phyloP scores from a whole-genome alignment of 1,140 invertebrate genomes.

The Drosophila watanabei region DNA sequence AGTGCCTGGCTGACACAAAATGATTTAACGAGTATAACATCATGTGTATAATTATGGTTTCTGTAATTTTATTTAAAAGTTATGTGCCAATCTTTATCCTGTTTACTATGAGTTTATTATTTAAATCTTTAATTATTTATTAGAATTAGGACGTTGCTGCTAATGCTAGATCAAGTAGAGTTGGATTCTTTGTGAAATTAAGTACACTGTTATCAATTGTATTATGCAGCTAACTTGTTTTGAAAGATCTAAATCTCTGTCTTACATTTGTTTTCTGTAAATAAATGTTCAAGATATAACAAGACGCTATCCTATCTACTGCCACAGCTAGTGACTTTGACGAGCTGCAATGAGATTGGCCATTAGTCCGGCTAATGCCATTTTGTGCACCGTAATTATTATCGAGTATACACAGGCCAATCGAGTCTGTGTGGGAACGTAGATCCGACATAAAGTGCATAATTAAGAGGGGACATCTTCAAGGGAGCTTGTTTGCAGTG shows the following conservation, averaged over 20 bases:
- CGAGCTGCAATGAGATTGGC: conserved; percentile 23
- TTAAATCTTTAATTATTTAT: no score
- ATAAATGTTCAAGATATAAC: neutral
- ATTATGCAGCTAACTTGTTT: no score
- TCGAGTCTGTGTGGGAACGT: conserved; percentile 14
- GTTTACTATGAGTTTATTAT: no score
- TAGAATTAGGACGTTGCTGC: neutral
- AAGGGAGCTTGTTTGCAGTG: conserved; percentile 31
- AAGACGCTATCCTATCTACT: neutral
- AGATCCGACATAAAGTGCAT: conserved; percentile 54
- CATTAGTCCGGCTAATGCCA: conserved; percentile 54
- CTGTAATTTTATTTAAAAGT: no score
- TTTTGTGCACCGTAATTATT: conserved; percentile 57
- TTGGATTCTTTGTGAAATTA: no score
- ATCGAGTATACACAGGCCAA: conserved; percentile 39
- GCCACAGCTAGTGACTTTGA: neutral
- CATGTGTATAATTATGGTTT: neutral
- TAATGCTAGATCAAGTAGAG: no score
- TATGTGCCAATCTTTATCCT: neutral
- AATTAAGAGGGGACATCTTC: conserved; percentile 54
- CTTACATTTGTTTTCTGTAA: no score
- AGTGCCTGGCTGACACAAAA: neutral
- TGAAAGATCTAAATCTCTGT: neutral
- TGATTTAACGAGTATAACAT: neutral
- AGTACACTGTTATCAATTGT: no score